Evolutionary conservation across 1,140 invertebrate genomes (phyloP).

Genomic region (Drosophila novamexicana): DNA sequence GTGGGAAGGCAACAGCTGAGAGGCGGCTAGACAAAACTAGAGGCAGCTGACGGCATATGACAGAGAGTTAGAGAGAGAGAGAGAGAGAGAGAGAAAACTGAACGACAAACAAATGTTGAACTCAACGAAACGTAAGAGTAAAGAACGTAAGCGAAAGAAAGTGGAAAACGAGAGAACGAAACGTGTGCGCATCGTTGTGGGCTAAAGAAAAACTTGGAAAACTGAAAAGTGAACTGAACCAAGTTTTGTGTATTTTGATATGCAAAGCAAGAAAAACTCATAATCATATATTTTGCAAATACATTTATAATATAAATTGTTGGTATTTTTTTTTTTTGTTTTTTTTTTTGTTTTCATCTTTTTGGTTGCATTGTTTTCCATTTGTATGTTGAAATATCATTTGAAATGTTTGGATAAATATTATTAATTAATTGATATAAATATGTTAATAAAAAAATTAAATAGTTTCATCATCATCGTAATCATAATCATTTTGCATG

Average conservation of each 20-base stretch:
- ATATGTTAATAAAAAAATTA: constrained; percentile 82
- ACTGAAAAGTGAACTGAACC: constrained; percentile 39
- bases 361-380: constrained; percentile 62
- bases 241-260: constrained; percentile 70
- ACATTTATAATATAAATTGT: constrained; percentile 82
- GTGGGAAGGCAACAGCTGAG: constrained; percentile 15
- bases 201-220: neutral
- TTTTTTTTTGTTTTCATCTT: constrained; percentile 45
- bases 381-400: constrained; percentile 76
- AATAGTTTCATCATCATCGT: constrained; percentile 56
- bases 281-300: constrained; percentile 81
- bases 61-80: neutral
- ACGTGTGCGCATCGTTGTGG: neutral
- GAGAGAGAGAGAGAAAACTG: neutral
- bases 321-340: constrained; percentile 43
- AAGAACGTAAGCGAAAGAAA: constrained; percentile 1
- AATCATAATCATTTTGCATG: constrained; percentile 43
- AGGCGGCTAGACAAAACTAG: constrained; percentile 26
- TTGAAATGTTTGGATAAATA: constrained; percentile 81
- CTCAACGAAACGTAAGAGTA: neutral
- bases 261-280: constrained; percentile 82
- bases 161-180: constrained; percentile 4
- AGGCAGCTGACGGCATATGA: constrained; percentile 2
- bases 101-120: neutral
- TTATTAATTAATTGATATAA: constrained; percentile 81